phyloP scores from a whole-genome alignment of 2,113 vertebrate genomes.

The Antechinus stuartii region DNA sequence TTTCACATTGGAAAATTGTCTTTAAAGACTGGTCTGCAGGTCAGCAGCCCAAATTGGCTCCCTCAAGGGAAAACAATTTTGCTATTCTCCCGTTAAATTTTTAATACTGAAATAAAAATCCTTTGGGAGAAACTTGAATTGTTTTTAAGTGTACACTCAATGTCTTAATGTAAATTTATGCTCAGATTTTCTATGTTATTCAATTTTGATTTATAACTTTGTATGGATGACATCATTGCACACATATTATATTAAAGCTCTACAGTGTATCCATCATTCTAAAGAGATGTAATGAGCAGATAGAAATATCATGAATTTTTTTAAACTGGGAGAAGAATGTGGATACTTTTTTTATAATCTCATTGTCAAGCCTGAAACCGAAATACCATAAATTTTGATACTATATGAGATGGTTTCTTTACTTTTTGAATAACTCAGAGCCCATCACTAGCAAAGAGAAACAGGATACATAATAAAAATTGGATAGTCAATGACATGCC shows the following conservation, averaged over 20 bases:
- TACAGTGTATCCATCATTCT: not conserved
- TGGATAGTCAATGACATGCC: not conserved
- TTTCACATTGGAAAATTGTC: not conserved
- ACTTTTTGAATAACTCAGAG: not conserved
- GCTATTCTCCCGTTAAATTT: conserved; percentile 26
- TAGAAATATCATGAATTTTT: not conserved
- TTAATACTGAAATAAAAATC: conserved; percentile 39
- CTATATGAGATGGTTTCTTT: not conserved
- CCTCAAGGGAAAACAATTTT: conserved; percentile 36
- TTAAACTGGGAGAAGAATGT: conserved; percentile 21
- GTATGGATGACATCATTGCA: conserved; percentile 16
- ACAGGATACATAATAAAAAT: not conserved
- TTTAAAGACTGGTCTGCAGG: not conserved
- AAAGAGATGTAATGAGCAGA: conserved; percentile 4
- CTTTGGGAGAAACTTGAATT: conserved; percentile 11
- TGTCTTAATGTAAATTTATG: conserved; percentile 20
- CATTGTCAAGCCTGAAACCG: not conserved
- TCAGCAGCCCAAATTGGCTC: not conserved
- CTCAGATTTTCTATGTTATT: conserved; percentile 16
- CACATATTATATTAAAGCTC: not conserved
- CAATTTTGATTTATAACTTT: conserved; percentile 49
- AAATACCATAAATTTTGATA: conserved; percentile 9
- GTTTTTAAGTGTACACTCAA: conserved; percentile 21
- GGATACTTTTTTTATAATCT: not conserved
- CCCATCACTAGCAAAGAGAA: not conserved